Evolutionary conservation across 2,113 vertebrate genomes (phyloP), one percentile per base, ranked within the genome.

Genomic region (Sinosuthora webbiana): DNA sequence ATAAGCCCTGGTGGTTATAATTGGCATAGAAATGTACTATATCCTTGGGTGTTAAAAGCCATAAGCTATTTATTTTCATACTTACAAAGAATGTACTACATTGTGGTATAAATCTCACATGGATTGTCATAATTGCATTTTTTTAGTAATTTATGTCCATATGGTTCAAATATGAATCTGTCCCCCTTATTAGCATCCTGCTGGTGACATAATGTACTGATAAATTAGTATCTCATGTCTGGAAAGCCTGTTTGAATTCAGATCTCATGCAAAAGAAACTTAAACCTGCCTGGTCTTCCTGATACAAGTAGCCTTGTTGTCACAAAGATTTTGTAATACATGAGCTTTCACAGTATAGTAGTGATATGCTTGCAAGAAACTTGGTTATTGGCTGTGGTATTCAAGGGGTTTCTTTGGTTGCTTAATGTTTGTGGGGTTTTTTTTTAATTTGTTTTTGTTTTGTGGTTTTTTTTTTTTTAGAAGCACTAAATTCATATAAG

Each of bases 11-110:
- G 73, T 94, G 87, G 67, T 57, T 94, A 83, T 59, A 87, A 85
- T 50, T 83, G 90, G 62, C 53, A 57, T 73, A 85, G 74, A 84
- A 96, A 91, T 76, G 81, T 94, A 53, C 67, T 92, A 53, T 91
- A 86, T 93, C 74, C 64, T 83, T 90, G 57, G 79, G 76, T 93
- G 93, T 92, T 94, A 95, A 91, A 95, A 96, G 83, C 74, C n/a
- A 44, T 89, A 90, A 88, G 74, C 67, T 90, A 95, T 95, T 94
- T 96, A 91, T 96, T 96, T 89, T 87, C 65, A 39, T 92, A 41
- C 64, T 95, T 95, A 83, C 62, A 83, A 65, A 95, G 77, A 81
- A n/a, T 53, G 52, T 87, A 64, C 63, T 86, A 70, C 59, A 53
- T 50, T 93, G 78, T 88, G 65, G 56, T 82, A 75, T 87, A 89